Percentiles rank a stretch among this genome's conserved stretches.
These are phyloP conservation scores for Nezara viridula DNA, from an alignment of 2,888 invertebrate genomes.

Conservation along the genomic window DNA sequence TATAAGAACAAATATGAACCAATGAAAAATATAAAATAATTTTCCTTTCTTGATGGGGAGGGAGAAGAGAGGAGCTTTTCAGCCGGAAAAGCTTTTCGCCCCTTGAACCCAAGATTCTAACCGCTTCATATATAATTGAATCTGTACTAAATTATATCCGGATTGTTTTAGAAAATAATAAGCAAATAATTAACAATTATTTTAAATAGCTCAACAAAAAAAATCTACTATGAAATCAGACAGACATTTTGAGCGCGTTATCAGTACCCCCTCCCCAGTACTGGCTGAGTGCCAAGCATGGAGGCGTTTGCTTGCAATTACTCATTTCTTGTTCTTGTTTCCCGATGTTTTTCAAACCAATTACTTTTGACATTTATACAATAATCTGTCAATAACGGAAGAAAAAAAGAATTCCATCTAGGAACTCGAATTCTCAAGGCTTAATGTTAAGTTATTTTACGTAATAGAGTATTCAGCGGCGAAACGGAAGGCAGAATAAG, in stretches of 20 bases:
- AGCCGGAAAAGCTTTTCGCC: no score
- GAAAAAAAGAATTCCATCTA: neutral
- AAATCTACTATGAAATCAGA: neutral
- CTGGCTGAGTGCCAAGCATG: neutral
- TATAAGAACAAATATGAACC: no score
- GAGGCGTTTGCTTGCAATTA: neutral
- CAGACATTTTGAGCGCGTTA: neutral
- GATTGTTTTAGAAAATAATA: no score
- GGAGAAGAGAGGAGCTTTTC: no score
- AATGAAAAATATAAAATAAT: no score
- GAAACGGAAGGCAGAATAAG: neutral
- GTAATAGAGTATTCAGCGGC: neutral
- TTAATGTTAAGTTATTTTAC: neutral
- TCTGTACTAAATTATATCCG: no score
- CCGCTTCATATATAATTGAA: no score
- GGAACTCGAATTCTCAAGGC: neutral
- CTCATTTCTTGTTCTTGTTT: neutral
- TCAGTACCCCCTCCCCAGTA: neutral
- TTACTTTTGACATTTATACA: constrained; percentile 13
- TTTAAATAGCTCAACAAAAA: neutral
- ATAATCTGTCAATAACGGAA: neutral
- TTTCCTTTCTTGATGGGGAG: no score
- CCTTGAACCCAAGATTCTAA: no score
- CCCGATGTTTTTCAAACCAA: neutral
- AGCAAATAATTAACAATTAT: no score